These are phyloP conservation scores for Hydractinia echinata DNA, from an alignment of 30 jellyfish, hydroid and myxozoan species.

Conservation along the genomic window DNA sequence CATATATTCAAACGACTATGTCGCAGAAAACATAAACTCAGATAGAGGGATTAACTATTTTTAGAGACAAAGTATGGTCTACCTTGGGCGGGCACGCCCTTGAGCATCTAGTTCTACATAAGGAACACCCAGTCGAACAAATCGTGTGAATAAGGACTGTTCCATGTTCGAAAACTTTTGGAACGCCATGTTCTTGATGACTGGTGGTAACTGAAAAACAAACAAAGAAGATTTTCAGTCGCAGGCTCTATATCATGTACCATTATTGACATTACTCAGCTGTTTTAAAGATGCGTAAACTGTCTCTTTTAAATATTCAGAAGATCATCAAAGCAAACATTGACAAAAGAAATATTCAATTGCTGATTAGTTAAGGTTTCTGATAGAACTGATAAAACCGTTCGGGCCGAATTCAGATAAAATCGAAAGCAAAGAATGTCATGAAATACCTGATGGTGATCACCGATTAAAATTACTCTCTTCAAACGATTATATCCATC, in stretches of 20 bases:
- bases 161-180: slow-evolving; percentile 97
- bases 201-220: slow-evolving; percentile 86
- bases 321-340: too few species aligned
- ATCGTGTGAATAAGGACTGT: slow-evolving; percentile 90
- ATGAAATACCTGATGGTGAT: slow-evolving; percentile 88
- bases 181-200: slow-evolving; percentile 94
- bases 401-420: too few species aligned
- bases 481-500: slow-evolving; percentile 91
- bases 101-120: slow-evolving; percentile 95
- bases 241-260: too few species aligned
- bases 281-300: too few species aligned
- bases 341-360: too few species aligned
- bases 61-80: neutral
- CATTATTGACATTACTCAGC: too few species aligned
- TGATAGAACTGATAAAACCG: too few species aligned
- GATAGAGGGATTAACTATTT: too few species aligned
- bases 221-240: neutral
- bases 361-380: too few species aligned
- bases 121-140: slow-evolving; percentile 96
- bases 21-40: neutral
- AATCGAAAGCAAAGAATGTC: neutral
- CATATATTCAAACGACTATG: neutral
- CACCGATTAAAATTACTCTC: slow-evolving; percentile 90
- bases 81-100: slow-evolving; percentile 99
- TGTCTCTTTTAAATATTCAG: too few species aligned